These are phyloP conservation scores for Heteronetta atricapilla DNA, from an alignment of 2,113 vertebrate species.

Conservation along the genomic window DNA sequence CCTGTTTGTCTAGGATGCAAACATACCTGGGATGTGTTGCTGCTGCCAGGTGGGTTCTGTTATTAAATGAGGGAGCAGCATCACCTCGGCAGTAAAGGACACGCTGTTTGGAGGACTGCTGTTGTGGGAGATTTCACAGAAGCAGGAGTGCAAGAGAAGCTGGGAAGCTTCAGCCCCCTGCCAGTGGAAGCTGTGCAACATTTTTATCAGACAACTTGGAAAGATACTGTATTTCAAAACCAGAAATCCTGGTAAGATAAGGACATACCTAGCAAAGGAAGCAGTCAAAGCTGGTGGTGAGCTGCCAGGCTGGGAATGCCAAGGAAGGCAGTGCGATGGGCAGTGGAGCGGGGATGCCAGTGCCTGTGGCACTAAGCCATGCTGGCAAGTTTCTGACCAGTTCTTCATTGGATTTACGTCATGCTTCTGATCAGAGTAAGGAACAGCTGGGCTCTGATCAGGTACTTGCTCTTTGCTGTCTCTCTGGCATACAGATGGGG, in stretches of 20 bases:
- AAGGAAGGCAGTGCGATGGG: not conserved
- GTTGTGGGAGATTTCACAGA: slow-evolving; percentile 25
- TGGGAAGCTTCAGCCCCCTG: not conserved
- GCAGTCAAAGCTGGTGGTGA: not conserved
- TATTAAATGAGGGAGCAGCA: not conserved
- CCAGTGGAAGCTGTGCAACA: not conserved
- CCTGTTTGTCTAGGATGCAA: slow-evolving; percentile 1
- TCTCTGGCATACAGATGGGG: not conserved
- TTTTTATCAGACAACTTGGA: not conserved
- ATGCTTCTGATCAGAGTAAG: not conserved
- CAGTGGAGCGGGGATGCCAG: not conserved
- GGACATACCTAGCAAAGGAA: not conserved
- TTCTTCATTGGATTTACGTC: not conserved
- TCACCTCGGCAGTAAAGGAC: not conserved
- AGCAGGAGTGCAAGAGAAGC: not conserved
- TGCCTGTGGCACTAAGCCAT: not conserved
- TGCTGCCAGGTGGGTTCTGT: not conserved
- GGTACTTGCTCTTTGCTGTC: not conserved
- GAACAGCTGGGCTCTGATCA: not conserved
- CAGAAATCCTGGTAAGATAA: not conserved
- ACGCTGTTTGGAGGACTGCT: not conserved
- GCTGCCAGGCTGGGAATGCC: not conserved
- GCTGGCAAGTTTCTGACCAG: not conserved
- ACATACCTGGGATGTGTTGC: not conserved
- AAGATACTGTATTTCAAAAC: not conserved